Evolutionary conservation across 2,797 vertebrate species (phyloP), one percentile per base, ranked within the genome.

Genomic region (Muscicapa comitata): DNA sequence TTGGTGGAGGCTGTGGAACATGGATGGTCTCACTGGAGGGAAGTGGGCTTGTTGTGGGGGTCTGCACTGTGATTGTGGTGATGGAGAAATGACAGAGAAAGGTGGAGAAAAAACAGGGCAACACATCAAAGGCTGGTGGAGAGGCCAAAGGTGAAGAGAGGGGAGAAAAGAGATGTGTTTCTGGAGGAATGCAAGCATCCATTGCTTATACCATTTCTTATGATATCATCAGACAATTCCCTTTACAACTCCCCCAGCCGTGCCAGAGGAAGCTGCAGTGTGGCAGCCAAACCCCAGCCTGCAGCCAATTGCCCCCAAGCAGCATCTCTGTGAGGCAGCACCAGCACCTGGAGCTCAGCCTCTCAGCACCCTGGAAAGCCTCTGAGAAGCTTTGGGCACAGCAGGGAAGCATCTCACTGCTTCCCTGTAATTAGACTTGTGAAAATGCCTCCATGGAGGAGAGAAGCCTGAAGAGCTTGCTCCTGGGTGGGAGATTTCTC

Each of bases 391-490:
- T 0, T 11, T 80, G 3, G 2, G 72, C 91, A 51, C 78, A 28
- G 85, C 89, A 31, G 82, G 85, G 54, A 51, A n/a, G 24, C 78
- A 33, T 62, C 89, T 85, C 54, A 3, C 58, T 53, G 75, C 68
- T 58, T 93, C 73, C 72, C 58, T 80, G 76, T 94, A 95, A 95
- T 95, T 92, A 88, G 54, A 47, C n/a, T 84, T 62, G 65, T 86
- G 87, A 50, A 83, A 89, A 48, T 37, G 57, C 45, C 17, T 35
- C 75, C 0, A 0, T 33, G 53, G 80, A 86, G 75, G 38, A 47
- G 81, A 61, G 70, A 42, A 74, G 70, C 57, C 75, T 48, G 35
- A 26, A 78, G 87, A 79, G 25, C 61, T 51, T 53, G 58, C 81
- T 91, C 23, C 91, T 78, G 31, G n/a, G 55, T 84, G 86, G 66